Percentiles rank a stretch among this genome's conserved stretches.
Conservation (phyloP, 2,888 invertebrate species). For the Drosophila helvetica region DNA sequence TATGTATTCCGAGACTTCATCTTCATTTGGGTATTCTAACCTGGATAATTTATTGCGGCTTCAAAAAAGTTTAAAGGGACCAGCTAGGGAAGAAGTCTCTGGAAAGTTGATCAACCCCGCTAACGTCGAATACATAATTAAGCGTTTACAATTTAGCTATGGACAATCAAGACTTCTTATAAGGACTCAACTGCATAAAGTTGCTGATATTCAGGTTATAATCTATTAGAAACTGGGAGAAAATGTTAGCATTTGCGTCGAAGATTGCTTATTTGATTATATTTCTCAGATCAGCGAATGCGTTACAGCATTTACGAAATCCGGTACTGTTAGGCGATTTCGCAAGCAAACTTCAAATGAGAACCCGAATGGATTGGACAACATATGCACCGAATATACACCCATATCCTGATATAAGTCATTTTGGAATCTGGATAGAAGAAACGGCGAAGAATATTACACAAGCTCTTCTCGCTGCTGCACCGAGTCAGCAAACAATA, state of each 20-base stretch:
- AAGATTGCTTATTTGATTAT: no score
- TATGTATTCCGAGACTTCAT: no score
- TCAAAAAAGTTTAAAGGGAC: no score
- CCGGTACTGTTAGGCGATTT: not conserved
- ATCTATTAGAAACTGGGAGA: not conserved
- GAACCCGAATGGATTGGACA: not conserved
- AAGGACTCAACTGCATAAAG: not conserved
- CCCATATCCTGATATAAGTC: not conserved
- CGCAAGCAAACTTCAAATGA: not conserved
- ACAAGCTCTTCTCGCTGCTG: no score
- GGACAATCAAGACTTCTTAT: not conserved
- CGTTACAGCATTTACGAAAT: not conserved
- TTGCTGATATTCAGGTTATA: not conserved
- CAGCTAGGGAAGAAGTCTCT: not conserved
- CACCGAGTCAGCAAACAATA: no score
- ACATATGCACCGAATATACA: not conserved
- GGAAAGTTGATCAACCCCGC: not conserved
- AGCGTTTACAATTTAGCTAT: not conserved
- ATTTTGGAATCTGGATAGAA: not conserved
- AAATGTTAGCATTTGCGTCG: not conserved
- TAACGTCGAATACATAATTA: not conserved
- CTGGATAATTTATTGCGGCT: no score
- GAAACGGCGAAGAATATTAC: not conserved
- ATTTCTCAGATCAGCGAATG: no score
- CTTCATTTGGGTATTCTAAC: no score